Base-by-base conservation (phyloP, 2,797 vertebrate genomes). In the Acanthurus leucopareius region DNA sequence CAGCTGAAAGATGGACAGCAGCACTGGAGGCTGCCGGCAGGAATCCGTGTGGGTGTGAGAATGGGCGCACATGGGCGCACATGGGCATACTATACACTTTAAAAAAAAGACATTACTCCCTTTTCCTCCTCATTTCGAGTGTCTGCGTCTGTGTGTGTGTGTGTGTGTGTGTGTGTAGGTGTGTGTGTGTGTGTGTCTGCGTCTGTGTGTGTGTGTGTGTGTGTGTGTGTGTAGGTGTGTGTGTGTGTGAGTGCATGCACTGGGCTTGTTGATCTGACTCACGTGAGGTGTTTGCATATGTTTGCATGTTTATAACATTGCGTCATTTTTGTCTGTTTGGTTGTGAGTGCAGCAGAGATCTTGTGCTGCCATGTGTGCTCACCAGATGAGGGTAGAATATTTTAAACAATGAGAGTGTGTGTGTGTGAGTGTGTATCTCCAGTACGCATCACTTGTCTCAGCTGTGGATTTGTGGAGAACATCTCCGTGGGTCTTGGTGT, bases 1-100 rank as follows among this genome's bases (percentile, higher is more conserved):
- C 88, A 88, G 87, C 88, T 89, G 71, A 85, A 90, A 87, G 84
- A 83, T 77, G 84, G 67, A 83, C 86, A 75, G 82, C 80, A 78
- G 85, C 69, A 58, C 75, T 73, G 61, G 81, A 83, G 82, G 90
- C 90, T 89, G 79, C 85, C 88, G 76, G 59, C 79, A 88, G 90
- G 93, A 93, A 93, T 90, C 85, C 91, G 90, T 88, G 92, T 93
- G 93, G 92, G 90, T 88, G 91, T 94, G 89, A 86, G 91, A 92
- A 89, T 82, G 85, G 62, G 47, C 75, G 73, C 80, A 83, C 82
- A 71, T 67, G 59, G 84, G 40, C 40, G 3, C 25, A 25, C 82
- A 71, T 67, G 59, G 84, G 40, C 40, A 25, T 3, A 25, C 47
- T 20, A 10, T 44, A 70, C 80, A 69, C 76, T 69, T 25, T 25